phyloP scores from a whole-genome alignment of 2,888 invertebrate species.

The Ryuthela nishihirai region DNA sequence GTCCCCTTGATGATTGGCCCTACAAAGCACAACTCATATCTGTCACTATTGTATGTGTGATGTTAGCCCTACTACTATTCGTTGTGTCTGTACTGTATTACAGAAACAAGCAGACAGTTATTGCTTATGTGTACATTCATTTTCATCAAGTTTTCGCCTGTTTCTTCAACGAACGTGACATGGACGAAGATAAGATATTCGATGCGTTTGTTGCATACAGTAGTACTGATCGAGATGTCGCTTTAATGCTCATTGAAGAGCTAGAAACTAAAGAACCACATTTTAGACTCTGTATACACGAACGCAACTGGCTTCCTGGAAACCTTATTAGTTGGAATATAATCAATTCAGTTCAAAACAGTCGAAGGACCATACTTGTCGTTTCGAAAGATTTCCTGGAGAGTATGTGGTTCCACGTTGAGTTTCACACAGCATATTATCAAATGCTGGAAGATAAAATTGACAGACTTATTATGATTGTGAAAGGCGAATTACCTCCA shows the following conservation, averaged over 20 bases:
- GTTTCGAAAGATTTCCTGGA: conserved; percentile 43
- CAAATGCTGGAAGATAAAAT: conserved; percentile 45
- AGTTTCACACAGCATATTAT: conserved; percentile 45
- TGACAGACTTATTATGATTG: conserved; percentile 44
- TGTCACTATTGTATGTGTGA: conserved; percentile 38
- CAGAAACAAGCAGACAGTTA: conserved; percentile 42
- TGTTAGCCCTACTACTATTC: conserved; percentile 37
- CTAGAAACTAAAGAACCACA: conserved; percentile 36
- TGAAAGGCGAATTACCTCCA: conserved; percentile 43
- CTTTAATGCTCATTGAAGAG: conserved; percentile 40
- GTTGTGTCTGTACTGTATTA: conserved; percentile 42
- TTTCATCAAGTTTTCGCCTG: conserved; percentile 43
- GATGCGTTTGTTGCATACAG: conserved; percentile 44
- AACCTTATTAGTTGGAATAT: conserved; percentile 44
- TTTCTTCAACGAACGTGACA: conserved; percentile 42
- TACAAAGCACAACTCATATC: conserved; percentile 37
- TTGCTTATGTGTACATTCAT: conserved; percentile 44
- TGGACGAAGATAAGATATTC: conserved; percentile 44
- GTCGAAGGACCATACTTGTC: conserved; percentile 43
- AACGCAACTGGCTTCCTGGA: conserved; percentile 45
- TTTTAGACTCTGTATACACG: conserved; percentile 44
- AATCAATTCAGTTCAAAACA: conserved; percentile 44
- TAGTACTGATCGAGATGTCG: conserved; percentile 42
- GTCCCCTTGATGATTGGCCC: conserved; percentile 38
- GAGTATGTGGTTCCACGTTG: conserved; percentile 45